phyloP scores from a whole-genome alignment of 1,140 invertebrate species.

The Drosophila lini region DNA sequence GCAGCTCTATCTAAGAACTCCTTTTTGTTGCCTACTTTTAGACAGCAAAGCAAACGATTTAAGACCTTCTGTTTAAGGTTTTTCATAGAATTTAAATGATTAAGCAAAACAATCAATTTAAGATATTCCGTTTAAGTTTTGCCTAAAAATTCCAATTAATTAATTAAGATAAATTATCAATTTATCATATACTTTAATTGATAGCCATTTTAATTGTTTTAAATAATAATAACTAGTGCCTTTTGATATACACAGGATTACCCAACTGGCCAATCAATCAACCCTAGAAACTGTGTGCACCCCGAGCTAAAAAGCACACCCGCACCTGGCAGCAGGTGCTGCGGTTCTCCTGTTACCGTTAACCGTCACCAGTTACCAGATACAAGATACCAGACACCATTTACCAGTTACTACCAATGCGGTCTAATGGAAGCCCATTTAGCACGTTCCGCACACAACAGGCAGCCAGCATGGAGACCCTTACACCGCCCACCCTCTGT shows the following conservation, averaged over 20 bases:
- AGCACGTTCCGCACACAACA: slow-evolving; percentile 41
- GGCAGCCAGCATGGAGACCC: slow-evolving; percentile 31
- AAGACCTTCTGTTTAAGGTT: no score
- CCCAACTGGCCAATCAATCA: not conserved
- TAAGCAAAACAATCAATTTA: no score
- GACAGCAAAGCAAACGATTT: not conserved
- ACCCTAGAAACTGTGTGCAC: not conserved
- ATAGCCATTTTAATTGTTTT: not conserved
- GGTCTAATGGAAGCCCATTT: slow-evolving; percentile 30
- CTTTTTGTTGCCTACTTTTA: no score
- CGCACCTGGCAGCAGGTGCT: slow-evolving; percentile 6
- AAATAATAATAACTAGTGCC: not conserved
- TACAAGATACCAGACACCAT: slow-evolving; percentile 6
- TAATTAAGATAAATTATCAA: no score
- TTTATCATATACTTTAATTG: not conserved
- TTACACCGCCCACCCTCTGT: not conserved
- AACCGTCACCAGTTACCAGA: slow-evolving; percentile 3
- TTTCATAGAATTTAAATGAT: no score
- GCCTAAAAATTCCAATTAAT: no score
- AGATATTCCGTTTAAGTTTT: no score
- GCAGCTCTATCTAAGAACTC: no score
- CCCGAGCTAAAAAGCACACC: not conserved
- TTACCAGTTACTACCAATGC: slow-evolving; percentile 1
- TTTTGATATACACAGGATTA: not conserved
- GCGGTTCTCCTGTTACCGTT: slow-evolving; percentile 8